These are phyloP conservation scores for Tinea semifulvella DNA, from an alignment of 2,888 invertebrate species.

Conservation along the genomic window DNA sequence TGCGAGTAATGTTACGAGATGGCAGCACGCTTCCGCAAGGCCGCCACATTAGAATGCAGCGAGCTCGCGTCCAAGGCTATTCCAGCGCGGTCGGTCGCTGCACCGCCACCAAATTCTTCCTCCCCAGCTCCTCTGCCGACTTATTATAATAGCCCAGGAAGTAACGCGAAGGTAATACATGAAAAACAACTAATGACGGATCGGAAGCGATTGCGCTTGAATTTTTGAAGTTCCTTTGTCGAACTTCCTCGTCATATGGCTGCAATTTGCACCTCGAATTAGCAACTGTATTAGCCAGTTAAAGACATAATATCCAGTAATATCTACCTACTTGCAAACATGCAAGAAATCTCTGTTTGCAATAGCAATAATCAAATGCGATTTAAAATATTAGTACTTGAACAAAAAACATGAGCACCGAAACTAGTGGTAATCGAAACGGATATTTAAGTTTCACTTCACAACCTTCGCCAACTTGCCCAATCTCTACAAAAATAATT, in stretches of 20 bases:
- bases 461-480: slow-evolving; percentile 41
- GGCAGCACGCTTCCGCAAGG: slow-evolving; percentile 62
- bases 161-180: slow-evolving; percentile 56
- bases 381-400: slow-evolving; percentile 1
- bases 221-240: slow-evolving; percentile 42
- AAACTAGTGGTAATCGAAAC: slow-evolving; percentile 31
- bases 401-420: slow-evolving; percentile 19
- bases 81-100: slow-evolving; percentile 55
- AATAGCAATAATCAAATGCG: not conserved
- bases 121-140: slow-evolving; percentile 26
- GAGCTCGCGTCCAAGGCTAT: slow-evolving; percentile 63
- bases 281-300: not conserved
- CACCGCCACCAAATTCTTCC: slow-evolving; percentile 53
- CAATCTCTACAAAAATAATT: slow-evolving; percentile 8
- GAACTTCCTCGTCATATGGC: slow-evolving; percentile 9
- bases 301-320: not conserved
- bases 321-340: too few relatives aligned
- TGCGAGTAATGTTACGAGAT: slow-evolving; percentile 44
- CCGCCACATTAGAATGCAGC: slow-evolving; percentile 62
- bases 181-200: slow-evolving; percentile 37
- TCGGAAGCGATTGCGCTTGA: slow-evolving; percentile 56
- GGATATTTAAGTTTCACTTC: slow-evolving; percentile 44
- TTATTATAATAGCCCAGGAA: slow-evolving; percentile 38
- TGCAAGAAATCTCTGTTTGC: not conserved
- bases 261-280: slow-evolving; percentile 3